A percentile compares a stretch with the other conserved stretches of the same genome.
These are phyloP conservation scores for Naso thynnoides DNA, from an alignment of 2,797 vertebrate genomes.

Conservation along the genomic window DNA sequence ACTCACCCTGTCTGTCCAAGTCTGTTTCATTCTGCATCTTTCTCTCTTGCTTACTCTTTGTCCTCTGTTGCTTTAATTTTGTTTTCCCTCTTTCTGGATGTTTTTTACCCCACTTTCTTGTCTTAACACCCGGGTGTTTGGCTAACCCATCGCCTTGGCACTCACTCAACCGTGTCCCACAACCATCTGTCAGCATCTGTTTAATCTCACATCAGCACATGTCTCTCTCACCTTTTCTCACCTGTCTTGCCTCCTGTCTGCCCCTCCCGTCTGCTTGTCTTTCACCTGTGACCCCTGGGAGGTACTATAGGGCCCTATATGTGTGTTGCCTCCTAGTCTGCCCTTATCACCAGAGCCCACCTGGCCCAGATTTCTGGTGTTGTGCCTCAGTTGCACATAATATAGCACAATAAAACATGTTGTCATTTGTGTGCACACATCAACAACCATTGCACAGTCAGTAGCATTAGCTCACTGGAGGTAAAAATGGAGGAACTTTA, in stretches of 20 bases:
- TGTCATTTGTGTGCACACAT: slow-evolving; percentile 8
- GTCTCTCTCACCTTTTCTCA: slow-evolving; percentile 61
- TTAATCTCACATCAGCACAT: slow-evolving; percentile 74
- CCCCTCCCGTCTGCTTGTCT: slow-evolving; percentile 64
- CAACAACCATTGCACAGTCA: slow-evolving; percentile 49
- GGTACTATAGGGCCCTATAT: slow-evolving; percentile 22
- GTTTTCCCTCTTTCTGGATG: slow-evolving; percentile 22
- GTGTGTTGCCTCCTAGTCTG: slow-evolving; percentile 43
- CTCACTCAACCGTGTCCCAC: slow-evolving; percentile 54
- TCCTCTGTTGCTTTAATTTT: slow-evolving; percentile 26
- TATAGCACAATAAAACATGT: slow-evolving; percentile 44
- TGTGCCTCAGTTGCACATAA: slow-evolving; percentile 63
- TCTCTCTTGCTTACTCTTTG: slow-evolving; percentile 24
- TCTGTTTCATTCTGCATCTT: slow-evolving; percentile 13
- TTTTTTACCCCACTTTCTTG: slow-evolving; percentile 41
- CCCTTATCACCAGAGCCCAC: slow-evolving; percentile 71
- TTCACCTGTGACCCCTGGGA: slow-evolving; percentile 75
- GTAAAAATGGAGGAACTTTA: slow-evolving; percentile 17
- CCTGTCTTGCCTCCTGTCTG: slow-evolving; percentile 53
- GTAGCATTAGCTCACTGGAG: slow-evolving; percentile 30
- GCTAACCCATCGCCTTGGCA: slow-evolving; percentile 66
- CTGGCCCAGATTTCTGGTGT: slow-evolving; percentile 72
- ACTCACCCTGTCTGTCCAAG: slow-evolving; percentile 27
- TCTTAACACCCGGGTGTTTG: slow-evolving; percentile 44
- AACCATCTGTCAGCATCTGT: slow-evolving; percentile 80